Conservation (phyloP, 2,888 invertebrate species). For the Zeuzera pyrina region DNA sequence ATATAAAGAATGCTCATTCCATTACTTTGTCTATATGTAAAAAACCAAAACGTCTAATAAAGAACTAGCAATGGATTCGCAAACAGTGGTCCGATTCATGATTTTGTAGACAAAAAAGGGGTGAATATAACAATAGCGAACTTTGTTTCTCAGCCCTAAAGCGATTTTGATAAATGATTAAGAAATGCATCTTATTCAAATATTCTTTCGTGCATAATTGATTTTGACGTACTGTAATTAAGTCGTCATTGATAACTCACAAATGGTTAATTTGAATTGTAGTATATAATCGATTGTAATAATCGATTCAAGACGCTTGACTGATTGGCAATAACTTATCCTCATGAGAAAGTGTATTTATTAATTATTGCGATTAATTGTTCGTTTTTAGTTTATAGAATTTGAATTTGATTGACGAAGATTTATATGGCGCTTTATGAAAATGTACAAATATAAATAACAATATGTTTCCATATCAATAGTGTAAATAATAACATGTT, state of each 20-base stretch:
- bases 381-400: conserved; percentile 7
- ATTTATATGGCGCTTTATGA: no score
- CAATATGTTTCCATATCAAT: no score
- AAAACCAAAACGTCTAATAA: no score
- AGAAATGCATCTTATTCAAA: conserved; percentile 57
- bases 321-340: conserved; percentile 25
- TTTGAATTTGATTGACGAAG: neutral
- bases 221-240: conserved; percentile 56
- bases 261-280: conserved; percentile 39
- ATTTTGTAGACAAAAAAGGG: conserved; percentile 8
- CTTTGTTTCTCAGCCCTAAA: conserved; percentile 6
- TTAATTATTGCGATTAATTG: conserved; percentile 10
- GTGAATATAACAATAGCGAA: conserved; percentile 3
- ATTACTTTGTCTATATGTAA: no score
- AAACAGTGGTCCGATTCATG: no score
- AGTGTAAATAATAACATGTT: no score
- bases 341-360: conserved; percentile 36
- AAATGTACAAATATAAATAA: no score
- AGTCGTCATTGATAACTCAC: conserved; percentile 38
- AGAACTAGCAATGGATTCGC: no score
- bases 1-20: no score
- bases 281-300: conserved; percentile 39
- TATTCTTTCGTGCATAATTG: conserved; percentile 51
- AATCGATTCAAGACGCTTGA: conserved; percentile 49
- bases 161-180: conserved; percentile 46